phyloP scores from a whole-genome alignment of 2,113 vertebrate species.

The Phoxinus phoxinus region DNA sequence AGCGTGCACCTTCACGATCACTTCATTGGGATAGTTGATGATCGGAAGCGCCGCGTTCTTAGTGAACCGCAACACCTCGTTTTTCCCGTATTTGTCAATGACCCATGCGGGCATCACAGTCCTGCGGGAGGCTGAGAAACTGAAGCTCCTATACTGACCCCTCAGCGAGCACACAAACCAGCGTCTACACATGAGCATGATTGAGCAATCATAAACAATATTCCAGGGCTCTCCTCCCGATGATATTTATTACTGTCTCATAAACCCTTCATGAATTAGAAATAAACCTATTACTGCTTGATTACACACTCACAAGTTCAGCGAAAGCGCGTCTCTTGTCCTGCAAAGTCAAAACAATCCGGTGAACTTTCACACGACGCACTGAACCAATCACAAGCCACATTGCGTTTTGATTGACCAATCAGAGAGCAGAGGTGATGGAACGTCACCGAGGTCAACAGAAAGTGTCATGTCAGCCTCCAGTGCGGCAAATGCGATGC shows the following conservation, averaged over 20 bases:
- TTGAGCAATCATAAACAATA: background rate
- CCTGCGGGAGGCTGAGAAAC: slow-evolving; percentile 63
- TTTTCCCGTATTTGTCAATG: slow-evolving; percentile 88
- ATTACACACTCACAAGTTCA: background rate
- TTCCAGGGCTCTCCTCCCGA: background rate
- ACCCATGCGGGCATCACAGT: slow-evolving; percentile 92
- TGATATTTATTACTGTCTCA: background rate
- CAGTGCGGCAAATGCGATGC: slow-evolving; percentile 68
- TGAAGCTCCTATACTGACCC: slow-evolving; percentile 64
- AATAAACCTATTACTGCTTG: background rate
- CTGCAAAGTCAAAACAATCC: slow-evolving; percentile 35
- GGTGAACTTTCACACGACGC: slow-evolving; percentile 25
- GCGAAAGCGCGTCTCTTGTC: slow-evolving; percentile 53
- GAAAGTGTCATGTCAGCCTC: slow-evolving; percentile 72
- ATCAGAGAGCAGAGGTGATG: slow-evolving; percentile 68
- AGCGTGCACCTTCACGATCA: slow-evolving; percentile 90
- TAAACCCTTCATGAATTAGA: background rate
- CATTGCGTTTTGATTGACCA: slow-evolving; percentile 64
- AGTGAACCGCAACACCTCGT: slow-evolving; percentile 86
- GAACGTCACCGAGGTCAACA: background rate
- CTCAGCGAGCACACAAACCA: slow-evolving; percentile 29
- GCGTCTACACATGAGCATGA: slow-evolving; percentile 60
- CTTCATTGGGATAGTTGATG: slow-evolving; percentile 91
- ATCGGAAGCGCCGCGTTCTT: slow-evolving; percentile 82
- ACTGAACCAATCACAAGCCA: slow-evolving; percentile 3